Evolutionary conservation across 2,113 vertebrate species (phyloP).

Genomic region (Rhabdomys dilectus): DNA sequence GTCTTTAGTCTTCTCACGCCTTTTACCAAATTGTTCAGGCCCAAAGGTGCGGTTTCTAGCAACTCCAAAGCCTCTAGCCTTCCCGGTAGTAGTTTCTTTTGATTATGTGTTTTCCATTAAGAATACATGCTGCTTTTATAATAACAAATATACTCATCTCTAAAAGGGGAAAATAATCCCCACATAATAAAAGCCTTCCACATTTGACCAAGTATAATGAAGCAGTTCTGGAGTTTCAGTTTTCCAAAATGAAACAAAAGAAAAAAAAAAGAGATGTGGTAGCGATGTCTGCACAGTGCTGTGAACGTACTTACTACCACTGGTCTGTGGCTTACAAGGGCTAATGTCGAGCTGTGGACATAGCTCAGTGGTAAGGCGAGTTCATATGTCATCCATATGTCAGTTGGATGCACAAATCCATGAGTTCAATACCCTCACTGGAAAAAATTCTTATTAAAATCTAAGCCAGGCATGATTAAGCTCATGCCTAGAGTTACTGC

Average conservation of each 20-base stretch:
- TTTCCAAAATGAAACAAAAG: background rate
- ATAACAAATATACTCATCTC: background rate
- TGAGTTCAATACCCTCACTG: background rate
- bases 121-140: slow-evolving; percentile 35
- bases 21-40: slow-evolving; percentile 34
- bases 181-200: slow-evolving; percentile 14
- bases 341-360: background rate
- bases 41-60: slow-evolving; percentile 29
- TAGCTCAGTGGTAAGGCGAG: background rate
- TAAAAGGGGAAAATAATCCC: background rate
- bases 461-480: background rate
- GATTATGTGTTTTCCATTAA: slow-evolving; percentile 54
- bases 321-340: background rate
- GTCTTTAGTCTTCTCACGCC: background rate
- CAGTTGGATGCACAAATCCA: background rate
- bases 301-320: background rate
- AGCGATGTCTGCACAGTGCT: background rate
- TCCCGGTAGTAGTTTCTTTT: slow-evolving; percentile 1
- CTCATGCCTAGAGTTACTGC: background rate
- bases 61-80: slow-evolving; percentile 20
- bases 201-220: slow-evolving; percentile 47
- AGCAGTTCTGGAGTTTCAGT: background rate
- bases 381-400: no score
- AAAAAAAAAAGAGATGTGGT: background rate
- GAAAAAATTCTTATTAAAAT: background rate